Percentiles rank a stretch among this genome's conserved stretches.
These are phyloP conservation scores for Maniola jurtina DNA, from an alignment of 1,140 invertebrate genomes.

Conservation along the genomic window DNA sequence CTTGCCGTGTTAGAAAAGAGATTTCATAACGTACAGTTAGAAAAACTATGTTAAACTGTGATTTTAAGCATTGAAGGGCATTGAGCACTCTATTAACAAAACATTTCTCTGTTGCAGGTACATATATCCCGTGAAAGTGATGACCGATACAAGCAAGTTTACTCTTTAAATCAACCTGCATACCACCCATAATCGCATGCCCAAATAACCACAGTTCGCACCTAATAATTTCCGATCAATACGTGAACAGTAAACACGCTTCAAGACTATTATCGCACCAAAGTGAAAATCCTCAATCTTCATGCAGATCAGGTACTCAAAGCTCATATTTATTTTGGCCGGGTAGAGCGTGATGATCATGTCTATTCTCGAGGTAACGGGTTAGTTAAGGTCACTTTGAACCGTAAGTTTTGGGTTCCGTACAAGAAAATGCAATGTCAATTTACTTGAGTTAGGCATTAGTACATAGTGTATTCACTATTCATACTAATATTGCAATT, in stretches of 20 bases:
- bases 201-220: background rate
- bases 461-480: too few species aligned
- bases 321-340: slow-evolving; percentile 22
- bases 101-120: slow-evolving; percentile 4
- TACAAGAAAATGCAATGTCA: background rate
- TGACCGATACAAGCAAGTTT: slow-evolving; percentile 8
- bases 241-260: slow-evolving; percentile 31
- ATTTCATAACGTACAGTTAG: background rate
- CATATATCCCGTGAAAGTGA: background rate
- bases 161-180: background rate
- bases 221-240: slow-evolving; percentile 20
- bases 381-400: slow-evolving; percentile 17
- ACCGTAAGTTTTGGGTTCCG: slow-evolving; percentile 20
- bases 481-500: too few species aligned
- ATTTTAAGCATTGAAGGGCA: slow-evolving; percentile 1
- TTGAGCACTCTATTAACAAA: background rate
- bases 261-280: slow-evolving; percentile 33
- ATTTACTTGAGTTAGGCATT: background rate
- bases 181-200: slow-evolving; percentile 8
- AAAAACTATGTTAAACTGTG: background rate
- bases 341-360: slow-evolving; percentile 31
- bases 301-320: background rate
- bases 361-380: slow-evolving; percentile 34
- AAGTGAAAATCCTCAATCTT: slow-evolving; percentile 18
- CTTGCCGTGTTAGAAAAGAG: too few species aligned